Evolutionary conservation across 2,888 invertebrate species (phyloP).

Genomic region (Lycocerus yunnanus): DNA sequence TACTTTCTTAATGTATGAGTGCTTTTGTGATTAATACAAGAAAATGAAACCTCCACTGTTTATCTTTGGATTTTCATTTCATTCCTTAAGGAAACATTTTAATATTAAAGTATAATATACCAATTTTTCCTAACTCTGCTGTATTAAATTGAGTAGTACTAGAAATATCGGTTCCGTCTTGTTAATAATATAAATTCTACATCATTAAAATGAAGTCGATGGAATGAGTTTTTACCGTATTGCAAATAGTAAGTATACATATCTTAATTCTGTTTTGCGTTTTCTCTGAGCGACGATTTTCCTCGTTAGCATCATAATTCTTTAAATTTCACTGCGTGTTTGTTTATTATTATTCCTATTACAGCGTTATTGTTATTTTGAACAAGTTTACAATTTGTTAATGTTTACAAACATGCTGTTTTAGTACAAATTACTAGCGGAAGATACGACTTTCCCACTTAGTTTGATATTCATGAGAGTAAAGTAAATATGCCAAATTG

Average conservation of each 20-base stretch:
- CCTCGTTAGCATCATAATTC: neutral
- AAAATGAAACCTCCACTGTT: neutral
- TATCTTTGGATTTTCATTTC: neutral
- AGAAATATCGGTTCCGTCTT: too few species aligned
- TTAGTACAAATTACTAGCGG: slow-evolving; percentile 11
- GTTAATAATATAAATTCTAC: too few species aligned
- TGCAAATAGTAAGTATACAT: too few species aligned
- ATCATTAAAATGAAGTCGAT: too few species aligned
- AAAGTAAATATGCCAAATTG: slow-evolving; percentile 20
- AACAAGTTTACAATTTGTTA: slow-evolving; percentile 8
- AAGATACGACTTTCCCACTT: slow-evolving; percentile 13
- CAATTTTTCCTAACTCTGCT: too few species aligned
- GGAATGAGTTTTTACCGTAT: too few species aligned
- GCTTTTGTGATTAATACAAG: neutral
- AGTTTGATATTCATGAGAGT: slow-evolving; percentile 21
- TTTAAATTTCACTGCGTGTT: neutral
- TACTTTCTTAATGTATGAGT: neutral
- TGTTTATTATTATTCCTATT: neutral
- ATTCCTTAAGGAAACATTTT: neutral
- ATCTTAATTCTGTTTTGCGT: neutral
- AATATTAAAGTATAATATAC: neutral
- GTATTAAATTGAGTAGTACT: too few species aligned
- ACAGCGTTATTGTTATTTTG: slow-evolving; percentile 1
- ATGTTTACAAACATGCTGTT: slow-evolving; percentile 13
- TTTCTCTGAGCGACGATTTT: neutral